Conservation (phyloP, 2,113 vertebrate species). For the Sebastes schlegelii region DNA sequence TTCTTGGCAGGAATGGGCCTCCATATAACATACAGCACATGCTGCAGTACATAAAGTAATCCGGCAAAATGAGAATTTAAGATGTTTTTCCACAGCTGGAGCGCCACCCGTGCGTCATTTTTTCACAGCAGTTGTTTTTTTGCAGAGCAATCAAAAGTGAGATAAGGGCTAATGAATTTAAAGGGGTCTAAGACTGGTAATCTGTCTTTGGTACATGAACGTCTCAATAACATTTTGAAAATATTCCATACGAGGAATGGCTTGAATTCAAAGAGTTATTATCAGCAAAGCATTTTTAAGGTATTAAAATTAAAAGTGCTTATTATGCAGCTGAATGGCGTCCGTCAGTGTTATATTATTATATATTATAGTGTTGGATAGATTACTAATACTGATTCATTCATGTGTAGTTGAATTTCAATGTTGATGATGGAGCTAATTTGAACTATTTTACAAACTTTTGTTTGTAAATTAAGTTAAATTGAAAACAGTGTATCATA, state of each 20-base stretch:
- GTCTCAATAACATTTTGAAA: background rate
- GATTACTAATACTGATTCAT: background rate
- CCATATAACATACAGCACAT: too few relatives aligned
- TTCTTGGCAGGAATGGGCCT: too few relatives aligned
- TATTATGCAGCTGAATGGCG: background rate
- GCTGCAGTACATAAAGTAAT: too few relatives aligned
- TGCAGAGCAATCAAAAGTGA: background rate
- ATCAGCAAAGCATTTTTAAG: background rate
- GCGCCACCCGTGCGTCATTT: background rate
- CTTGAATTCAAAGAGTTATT: background rate
- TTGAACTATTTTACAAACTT: background rate
- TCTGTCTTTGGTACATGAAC: background rate
- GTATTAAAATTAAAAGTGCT: background rate
- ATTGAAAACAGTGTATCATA: background rate
- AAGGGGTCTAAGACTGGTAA: background rate
- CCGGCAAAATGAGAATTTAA: background rate
- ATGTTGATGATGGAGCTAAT: background rate
- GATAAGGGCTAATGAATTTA: background rate
- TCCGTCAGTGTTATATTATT: too few relatives aligned
- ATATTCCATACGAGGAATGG: background rate
- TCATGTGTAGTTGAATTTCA: background rate
- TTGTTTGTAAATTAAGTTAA: background rate
- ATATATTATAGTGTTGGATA: background rate
- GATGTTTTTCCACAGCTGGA: background rate
- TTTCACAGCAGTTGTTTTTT: background rate